Percentiles rank a stretch among this genome's conserved stretches.
phyloP scores from a whole-genome alignment of 2,888 invertebrate genomes.

The Sarcophaga variegata region DNA sequence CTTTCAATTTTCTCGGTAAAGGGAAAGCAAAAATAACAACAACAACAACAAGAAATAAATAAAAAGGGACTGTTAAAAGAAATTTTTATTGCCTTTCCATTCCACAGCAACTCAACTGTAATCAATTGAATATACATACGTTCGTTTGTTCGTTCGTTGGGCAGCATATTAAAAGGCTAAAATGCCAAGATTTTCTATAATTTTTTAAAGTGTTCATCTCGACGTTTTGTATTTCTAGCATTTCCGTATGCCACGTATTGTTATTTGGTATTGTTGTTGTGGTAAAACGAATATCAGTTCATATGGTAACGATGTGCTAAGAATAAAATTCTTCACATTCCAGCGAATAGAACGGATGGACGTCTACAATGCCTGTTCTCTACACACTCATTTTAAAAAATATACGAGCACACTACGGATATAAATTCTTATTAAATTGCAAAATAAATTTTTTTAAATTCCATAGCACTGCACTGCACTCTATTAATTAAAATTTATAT shows the following conservation, averaged over 20 bases:
- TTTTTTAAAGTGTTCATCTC: neutral
- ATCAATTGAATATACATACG: conserved; percentile 7
- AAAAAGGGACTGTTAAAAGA: conserved; percentile 45
- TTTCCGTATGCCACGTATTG: conserved; percentile 39
- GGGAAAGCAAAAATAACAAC: conserved; percentile 23
- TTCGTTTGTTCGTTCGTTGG: conserved; percentile 43
- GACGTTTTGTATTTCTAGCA: conserved; percentile 45
- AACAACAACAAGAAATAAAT: conserved; percentile 23
- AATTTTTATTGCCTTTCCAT: conserved; percentile 37
- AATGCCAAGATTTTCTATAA: too few species aligned
- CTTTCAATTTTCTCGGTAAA: neutral
- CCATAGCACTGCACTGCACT: neutral
- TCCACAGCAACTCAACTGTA: neutral
- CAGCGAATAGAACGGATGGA: neutral
- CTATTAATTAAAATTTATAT: conserved; percentile 59
- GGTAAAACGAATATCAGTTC: conserved; percentile 27
- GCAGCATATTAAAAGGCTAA: too few species aligned
- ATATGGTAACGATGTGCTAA: conserved; percentile 41
- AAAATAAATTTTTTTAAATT: conserved; percentile 46
- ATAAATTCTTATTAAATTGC: conserved; percentile 45
- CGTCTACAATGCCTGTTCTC: neutral
- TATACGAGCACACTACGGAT: neutral
- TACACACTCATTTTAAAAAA: neutral
- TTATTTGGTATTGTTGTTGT: conserved; percentile 10
- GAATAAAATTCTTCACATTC: conserved; percentile 52